phyloP scores from a whole-genome alignment of 92 coral and sea anemone genomes.

The Pocillopora meandrina region DNA sequence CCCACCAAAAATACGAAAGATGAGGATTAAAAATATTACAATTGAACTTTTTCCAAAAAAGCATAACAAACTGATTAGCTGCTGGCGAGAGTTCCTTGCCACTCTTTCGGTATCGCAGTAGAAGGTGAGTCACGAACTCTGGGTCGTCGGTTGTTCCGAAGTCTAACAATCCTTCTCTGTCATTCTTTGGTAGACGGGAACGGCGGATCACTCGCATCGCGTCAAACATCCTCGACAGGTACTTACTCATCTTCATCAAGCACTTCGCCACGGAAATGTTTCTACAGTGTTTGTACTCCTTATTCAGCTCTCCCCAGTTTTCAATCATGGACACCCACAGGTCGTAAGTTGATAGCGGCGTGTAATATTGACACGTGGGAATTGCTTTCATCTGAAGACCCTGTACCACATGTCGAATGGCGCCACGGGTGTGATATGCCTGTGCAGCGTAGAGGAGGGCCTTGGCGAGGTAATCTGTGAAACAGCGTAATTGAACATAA shows the following conservation, averaged over 20 bases:
- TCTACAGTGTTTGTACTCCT: constrained; percentile 53
- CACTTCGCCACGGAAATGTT: constrained; percentile 24
- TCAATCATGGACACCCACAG: constrained; percentile 82
- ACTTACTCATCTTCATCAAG: constrained; percentile 73
- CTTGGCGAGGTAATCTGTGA: constrained; percentile 34
- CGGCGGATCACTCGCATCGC: constrained; percentile 51
- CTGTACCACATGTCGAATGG: constrained; percentile 55
- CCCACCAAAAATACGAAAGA: no score
- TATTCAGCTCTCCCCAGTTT: constrained; percentile 78
- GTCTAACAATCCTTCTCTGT: no score
- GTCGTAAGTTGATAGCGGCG: constrained; percentile 38
- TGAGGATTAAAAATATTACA: no score
- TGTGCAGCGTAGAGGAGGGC: constrained; percentile 26
- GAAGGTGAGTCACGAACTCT: no score
- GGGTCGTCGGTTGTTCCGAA: no score
- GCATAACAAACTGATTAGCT: no score
- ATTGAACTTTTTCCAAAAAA: no score
- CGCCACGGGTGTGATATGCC: constrained; percentile 53
- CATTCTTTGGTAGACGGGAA: background rate
- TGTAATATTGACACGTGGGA: background rate
- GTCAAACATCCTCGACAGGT: constrained; percentile 57
- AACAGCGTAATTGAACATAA: background rate
- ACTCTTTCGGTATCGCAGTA: no score
- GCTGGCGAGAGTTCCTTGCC: no score
- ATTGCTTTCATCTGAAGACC: constrained; percentile 54